Conservation (phyloP, 2,797 vertebrate genomes). For the Sciaenops ocellatus region DNA sequence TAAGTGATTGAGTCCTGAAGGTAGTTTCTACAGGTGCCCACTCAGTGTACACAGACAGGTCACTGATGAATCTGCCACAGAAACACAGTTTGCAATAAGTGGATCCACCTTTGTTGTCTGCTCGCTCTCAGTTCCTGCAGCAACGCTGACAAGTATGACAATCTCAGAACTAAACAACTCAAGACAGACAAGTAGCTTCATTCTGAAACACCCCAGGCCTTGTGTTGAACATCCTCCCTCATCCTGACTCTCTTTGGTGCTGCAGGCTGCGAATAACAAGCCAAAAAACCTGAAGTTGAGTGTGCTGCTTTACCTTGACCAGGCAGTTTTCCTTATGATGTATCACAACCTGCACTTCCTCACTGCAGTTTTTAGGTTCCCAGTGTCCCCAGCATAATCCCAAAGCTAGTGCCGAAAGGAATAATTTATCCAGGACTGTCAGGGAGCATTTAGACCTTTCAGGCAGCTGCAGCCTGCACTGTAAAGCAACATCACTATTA, state of each 20-base stretch:
- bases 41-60: constrained; percentile 14
- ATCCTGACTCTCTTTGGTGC: constrained; percentile 46
- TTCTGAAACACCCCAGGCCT: constrained; percentile 45
- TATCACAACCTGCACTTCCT: constrained; percentile 49
- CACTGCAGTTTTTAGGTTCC: constrained; percentile 50
- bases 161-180: constrained; percentile 50
- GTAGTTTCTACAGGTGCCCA: constrained; percentile 34
- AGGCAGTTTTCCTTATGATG: constrained; percentile 48
- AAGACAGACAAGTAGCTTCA: constrained; percentile 43
- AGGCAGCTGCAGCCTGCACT: constrained; percentile 33
- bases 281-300: constrained; percentile 45
- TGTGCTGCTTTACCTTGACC: constrained; percentile 14
- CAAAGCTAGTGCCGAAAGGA: constrained; percentile 42
- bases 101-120: constrained; percentile 20
- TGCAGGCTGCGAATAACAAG: constrained; percentile 59
- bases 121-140: constrained; percentile 30
- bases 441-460: constrained; percentile 52
- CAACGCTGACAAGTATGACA: constrained; percentile 44
- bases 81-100: constrained; percentile 25
- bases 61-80: constrained; percentile 34
- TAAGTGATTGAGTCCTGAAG: constrained; percentile 39
- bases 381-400: constrained; percentile 56
- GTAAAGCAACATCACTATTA: constrained; percentile 31
- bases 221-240: constrained; percentile 43
- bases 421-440: constrained; percentile 59